Conservation (phyloP, 2,113 vertebrate genomes). For the Amblyornis subalaris region DNA sequence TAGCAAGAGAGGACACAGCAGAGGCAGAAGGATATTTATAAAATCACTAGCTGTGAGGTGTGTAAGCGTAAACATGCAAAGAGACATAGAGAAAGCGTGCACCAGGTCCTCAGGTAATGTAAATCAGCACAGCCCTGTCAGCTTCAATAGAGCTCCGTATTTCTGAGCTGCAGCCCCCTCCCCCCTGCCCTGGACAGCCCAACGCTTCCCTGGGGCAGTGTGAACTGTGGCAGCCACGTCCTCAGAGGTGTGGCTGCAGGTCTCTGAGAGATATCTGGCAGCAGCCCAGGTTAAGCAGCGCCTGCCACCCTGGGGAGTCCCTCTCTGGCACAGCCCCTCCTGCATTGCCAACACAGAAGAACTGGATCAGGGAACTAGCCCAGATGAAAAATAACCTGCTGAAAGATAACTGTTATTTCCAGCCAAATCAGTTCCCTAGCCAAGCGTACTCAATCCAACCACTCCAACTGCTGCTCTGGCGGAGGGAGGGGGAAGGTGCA, state of each 20-base stretch:
- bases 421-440: not conserved
- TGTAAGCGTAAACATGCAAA: not conserved
- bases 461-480: not conserved
- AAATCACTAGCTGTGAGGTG: not conserved
- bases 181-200: not conserved
- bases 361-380: fast-evolving
- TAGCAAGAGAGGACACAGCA: not conserved
- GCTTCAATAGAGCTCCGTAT: not conserved
- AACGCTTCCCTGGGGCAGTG: not conserved
- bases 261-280: not conserved
- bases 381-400: not conserved
- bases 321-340: not conserved
- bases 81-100: not conserved
- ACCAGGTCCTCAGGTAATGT: slow-evolving; percentile 6
- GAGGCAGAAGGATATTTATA: not conserved
- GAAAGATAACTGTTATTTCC: not conserved
- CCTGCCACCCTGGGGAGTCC: not conserved
- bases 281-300: not conserved
- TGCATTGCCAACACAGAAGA: not conserved
- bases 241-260: not conserved
- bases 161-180: not conserved
- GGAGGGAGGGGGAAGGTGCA: not conserved
- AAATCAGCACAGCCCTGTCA: slow-evolving; percentile 19
- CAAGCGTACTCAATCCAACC: not conserved
- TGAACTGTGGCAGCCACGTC: not conserved